A percentile compares a stretch with the other conserved stretches of the same genome.
These are phyloP conservation scores for Lydus trimaculatus DNA, from an alignment of 2,888 invertebrate genomes.

Conservation along the genomic window DNA sequence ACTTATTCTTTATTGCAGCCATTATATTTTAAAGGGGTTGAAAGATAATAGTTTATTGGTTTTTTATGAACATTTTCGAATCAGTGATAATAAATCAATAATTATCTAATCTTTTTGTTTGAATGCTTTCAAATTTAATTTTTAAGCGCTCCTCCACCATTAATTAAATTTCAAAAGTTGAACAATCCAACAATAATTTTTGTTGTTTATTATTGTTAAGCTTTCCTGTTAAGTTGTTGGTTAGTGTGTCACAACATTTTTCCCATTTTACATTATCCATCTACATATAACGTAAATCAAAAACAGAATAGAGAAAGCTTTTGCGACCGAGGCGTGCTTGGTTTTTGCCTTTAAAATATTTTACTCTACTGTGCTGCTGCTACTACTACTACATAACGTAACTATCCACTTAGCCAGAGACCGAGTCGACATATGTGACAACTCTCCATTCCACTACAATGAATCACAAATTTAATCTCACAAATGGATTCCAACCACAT, in stretches of 20 bases:
- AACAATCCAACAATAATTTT: background rate
- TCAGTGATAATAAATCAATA: constrained; percentile 57
- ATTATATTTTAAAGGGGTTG: background rate
- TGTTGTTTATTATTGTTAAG: background rate
- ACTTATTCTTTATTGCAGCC: constrained; percentile 8
- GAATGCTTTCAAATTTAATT: constrained; percentile 52
- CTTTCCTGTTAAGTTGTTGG: background rate
- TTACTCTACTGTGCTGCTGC: no score
- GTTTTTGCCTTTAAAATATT: constrained; percentile 58
- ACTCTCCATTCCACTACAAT: constrained; percentile 65
- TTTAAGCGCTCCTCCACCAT: constrained; percentile 36
- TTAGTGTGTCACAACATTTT: background rate
- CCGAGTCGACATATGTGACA: constrained; percentile 70
- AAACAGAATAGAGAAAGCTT: constrained; percentile 2
- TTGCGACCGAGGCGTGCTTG: constrained; percentile 32
- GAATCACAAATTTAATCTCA: constrained; percentile 76
- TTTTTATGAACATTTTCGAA: constrained; percentile 36
- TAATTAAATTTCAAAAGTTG: background rate
- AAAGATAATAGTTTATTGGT: background rate
- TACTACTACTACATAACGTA: constrained; percentile 55
- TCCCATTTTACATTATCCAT: background rate
- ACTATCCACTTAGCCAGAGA: constrained; percentile 60
- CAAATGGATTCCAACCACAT: constrained; percentile 69
- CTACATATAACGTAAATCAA: constrained; percentile 10
- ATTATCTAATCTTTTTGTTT: constrained; percentile 59